Conservation (phyloP, 2,113 vertebrate genomes). For the Esox niger region DNA sequence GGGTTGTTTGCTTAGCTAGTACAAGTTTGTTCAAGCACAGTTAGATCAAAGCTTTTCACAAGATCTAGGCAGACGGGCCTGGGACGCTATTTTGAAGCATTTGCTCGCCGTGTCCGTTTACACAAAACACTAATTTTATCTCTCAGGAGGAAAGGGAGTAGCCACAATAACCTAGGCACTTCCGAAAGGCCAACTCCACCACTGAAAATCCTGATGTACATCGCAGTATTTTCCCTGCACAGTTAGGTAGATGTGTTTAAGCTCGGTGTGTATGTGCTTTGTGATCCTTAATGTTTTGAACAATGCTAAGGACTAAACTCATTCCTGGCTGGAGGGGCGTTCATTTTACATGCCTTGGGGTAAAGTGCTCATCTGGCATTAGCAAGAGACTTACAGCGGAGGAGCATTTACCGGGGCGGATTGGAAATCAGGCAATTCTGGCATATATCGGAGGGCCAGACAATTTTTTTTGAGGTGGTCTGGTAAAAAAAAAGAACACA, state of each 20-base stretch:
- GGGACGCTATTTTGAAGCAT: conserved; percentile 51
- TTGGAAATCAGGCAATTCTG: no score
- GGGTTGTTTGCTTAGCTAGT: neutral
- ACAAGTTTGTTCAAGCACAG: neutral
- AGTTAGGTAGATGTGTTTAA: neutral
- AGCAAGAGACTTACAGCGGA: neutral
- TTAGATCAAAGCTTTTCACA: conserved; percentile 1
- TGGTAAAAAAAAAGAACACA: no score
- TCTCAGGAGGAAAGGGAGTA: conserved; percentile 54
- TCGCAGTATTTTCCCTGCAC: conserved; percentile 22
- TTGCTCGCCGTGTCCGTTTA: conserved; percentile 48
- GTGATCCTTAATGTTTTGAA: neutral
- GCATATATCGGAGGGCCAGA: no score
- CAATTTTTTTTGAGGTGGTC: no score
- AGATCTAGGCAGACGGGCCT: conserved; percentile 43
- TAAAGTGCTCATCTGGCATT: neutral
- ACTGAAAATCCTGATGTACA: conserved; percentile 44
- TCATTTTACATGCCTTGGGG: neutral
- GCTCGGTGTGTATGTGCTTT: neutral
- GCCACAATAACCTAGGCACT: conserved; percentile 54
- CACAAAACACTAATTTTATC: conserved; percentile 57
- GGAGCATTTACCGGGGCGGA: no score
- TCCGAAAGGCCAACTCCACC: conserved; percentile 48
- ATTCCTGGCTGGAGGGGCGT: neutral
- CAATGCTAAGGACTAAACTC: neutral